Evolutionary conservation across 2,797 vertebrate genomes (phyloP), one percentile per base, ranked within the genome.

Genomic region (Neopelma chrysocephalum): DNA sequence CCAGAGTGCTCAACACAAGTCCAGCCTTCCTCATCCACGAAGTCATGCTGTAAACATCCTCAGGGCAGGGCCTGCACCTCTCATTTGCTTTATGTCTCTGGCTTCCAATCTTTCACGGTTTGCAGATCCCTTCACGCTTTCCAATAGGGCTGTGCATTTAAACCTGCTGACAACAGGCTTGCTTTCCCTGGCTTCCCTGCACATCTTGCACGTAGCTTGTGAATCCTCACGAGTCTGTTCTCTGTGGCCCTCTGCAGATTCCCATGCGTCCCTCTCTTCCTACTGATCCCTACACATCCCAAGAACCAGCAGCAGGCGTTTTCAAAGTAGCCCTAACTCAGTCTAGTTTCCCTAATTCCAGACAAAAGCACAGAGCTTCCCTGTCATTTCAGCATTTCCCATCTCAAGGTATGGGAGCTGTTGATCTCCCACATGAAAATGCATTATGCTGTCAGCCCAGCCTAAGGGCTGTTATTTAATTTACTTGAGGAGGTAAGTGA

Each of bases 401-500:
- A 51, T 95, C 90, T 92, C 88, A 95, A 95, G 88, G 90, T 95
- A 96, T 68, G 81, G 95, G 88, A 96, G 94, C 95, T 95, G 96
- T 94, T 96, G 96, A 90, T 95, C 94, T 96, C 96, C 88, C 96
- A 82, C 92, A 80, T 95, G 96, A 94, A 95, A 95, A 97, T 80
- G 88, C 83, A 96, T 96, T 89, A 94, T 77, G 91, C 93, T 93
- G 90, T 96, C 96, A 96, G 94, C 91, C 91, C 90, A 92, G 96
- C 96, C 93, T 96, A 93, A 96, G 92, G 96, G 95, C 93, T 95
- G 91, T 95, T 97, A 96, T 96, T 96, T 97, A 95, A 97, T 97
- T 97, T 96, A 97, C 90, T 95, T 95, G 93, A 96, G 95, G 94
- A 96, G 96, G 96, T 97, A 96, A 96, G 96, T 95, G 96, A 96